Conservation (phyloP, 2,113 vertebrate genomes). For the Istiophorus platypterus region DNA sequence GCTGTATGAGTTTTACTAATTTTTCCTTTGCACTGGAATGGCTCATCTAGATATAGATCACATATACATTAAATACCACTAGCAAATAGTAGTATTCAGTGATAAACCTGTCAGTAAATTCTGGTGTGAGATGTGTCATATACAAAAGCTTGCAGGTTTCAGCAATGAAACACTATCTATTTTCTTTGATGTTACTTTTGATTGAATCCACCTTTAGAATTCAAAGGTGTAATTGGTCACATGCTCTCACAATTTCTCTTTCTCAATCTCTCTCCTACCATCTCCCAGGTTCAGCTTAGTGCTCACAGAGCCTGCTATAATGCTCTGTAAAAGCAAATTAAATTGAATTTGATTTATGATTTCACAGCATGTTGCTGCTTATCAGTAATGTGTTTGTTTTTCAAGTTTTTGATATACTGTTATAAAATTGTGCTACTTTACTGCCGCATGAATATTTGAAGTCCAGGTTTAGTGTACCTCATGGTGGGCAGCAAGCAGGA, state of each 20-base stretch:
- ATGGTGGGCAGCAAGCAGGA: neutral
- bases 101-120: too few relatives aligned
- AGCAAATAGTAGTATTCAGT: too few relatives aligned
- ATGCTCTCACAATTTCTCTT: neutral
- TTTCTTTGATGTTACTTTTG: too few relatives aligned
- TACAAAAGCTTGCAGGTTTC: too few relatives aligned
- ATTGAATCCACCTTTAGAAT: neutral
- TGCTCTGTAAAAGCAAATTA: slow-evolving; percentile 62
- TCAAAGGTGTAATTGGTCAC: neutral
- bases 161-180: too few relatives aligned
- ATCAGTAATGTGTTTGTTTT: slow-evolving; percentile 62
- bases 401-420: slow-evolving; percentile 25
- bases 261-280: slow-evolving; percentile 11
- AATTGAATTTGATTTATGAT: slow-evolving; percentile 77
- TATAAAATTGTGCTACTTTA: slow-evolving; percentile 30
- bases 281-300: slow-evolving; percentile 45
- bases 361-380: slow-evolving; percentile 69
- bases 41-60: neutral
- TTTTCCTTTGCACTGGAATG: neutral
- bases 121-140: too few relatives aligned
- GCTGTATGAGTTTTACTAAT: neutral
- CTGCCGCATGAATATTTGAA: neutral
- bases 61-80: neutral
- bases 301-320: slow-evolving; percentile 60
- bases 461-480: neutral